Percentiles rank a stretch among this genome's conserved stretches.
Evolutionary conservation across 2,113 vertebrate genomes (phyloP).

Genomic region (Psittacula cyanocephala): DNA sequence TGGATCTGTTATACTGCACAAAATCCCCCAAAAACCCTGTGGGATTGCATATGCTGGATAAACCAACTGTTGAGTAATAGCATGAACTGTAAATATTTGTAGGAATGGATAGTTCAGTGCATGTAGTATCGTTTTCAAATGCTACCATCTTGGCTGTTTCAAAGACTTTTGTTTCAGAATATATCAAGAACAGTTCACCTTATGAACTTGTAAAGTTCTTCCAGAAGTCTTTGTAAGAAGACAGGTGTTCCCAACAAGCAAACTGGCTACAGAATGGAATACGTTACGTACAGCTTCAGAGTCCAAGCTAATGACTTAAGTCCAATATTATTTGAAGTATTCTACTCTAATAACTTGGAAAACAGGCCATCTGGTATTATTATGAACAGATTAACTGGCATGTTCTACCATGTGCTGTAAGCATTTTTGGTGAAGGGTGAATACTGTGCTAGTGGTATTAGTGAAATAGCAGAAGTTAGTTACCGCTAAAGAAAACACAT

Average conservation of each 20-base stretch:
- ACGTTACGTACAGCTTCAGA: not conserved
- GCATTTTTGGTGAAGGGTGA: not conserved
- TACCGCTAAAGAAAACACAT: not conserved
- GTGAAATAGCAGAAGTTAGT: not conserved
- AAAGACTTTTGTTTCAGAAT: conserved; percentile 57
- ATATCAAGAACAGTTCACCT: not conserved
- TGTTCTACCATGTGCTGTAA: not conserved
- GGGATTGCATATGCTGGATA: not conserved
- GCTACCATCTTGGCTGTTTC: conserved; percentile 59
- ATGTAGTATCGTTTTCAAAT: conserved; percentile 37
- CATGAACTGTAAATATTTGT: not conserved
- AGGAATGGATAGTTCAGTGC: not conserved
- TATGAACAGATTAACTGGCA: not conserved
- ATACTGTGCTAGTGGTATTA: not conserved
- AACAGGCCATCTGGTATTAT: not conserved
- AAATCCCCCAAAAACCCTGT: not conserved
- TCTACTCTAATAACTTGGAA: not conserved
- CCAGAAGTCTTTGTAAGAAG: conserved; percentile 8
- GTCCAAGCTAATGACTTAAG: not conserved
- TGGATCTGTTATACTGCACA: conserved; percentile 48
- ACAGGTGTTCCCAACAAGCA: not conserved
- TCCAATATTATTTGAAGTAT: conserved; percentile 12
- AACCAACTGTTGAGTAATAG: not conserved
- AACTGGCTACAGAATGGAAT: not conserved
- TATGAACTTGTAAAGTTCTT: not conserved